Conservation (phyloP, 2,113 vertebrate species). For the Anser brachyrhynchus region DNA sequence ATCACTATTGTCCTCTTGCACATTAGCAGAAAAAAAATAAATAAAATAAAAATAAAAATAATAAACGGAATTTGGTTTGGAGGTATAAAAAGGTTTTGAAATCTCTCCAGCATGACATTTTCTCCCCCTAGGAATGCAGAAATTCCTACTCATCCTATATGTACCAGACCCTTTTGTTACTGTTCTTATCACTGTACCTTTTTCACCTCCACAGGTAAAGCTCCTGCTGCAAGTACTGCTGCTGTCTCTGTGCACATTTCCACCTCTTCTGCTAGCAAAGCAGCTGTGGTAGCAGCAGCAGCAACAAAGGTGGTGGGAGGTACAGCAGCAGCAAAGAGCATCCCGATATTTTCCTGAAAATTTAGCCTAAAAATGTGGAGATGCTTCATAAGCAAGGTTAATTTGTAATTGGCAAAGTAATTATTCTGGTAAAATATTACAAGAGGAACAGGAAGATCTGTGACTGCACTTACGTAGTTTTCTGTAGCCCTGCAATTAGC, state of each 20-base stretch:
- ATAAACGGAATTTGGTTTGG: background rate
- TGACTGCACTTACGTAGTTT: background rate
- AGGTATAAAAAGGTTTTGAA: slow-evolving; percentile 2
- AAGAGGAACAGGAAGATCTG: background rate
- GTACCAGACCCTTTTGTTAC: background rate
- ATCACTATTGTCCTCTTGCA: background rate
- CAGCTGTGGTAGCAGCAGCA: background rate
- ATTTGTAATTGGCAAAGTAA: background rate
- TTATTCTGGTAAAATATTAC: background rate
- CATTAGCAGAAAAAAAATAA: background rate
- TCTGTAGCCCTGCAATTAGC: background rate
- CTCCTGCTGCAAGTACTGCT: background rate
- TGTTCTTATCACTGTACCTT: background rate
- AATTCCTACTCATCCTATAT: background rate
- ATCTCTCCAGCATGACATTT: background rate
- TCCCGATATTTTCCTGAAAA: background rate
- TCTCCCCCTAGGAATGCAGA: background rate
- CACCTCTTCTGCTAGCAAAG: background rate
- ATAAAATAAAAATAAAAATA: too few relatives aligned
- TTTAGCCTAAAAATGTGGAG: background rate
- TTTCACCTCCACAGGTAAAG: background rate
- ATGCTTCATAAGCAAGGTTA: background rate
- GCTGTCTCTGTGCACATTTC: background rate
- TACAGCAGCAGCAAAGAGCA: background rate
- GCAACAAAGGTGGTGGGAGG: background rate